Evolutionary conservation across 2,888 invertebrate genomes (phyloP).

Genomic region (Malachius bipustulatus): DNA sequence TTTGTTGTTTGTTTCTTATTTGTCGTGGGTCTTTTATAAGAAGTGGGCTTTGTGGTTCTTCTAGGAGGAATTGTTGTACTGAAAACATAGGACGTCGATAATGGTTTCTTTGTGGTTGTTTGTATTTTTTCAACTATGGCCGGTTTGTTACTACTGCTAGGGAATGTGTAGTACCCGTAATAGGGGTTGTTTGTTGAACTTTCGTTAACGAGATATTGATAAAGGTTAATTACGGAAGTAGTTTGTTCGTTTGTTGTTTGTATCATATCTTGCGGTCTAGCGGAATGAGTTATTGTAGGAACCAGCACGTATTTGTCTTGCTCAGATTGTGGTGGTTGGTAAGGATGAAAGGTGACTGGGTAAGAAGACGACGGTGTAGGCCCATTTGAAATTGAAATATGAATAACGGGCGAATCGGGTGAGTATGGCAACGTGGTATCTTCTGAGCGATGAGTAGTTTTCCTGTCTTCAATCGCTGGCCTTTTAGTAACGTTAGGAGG

Average conservation of each 20-base stretch:
- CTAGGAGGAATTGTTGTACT: conserved; percentile 34
- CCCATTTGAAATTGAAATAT: conserved; percentile 32
- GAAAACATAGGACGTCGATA: conserved; percentile 38
- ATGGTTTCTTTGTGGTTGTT: conserved; percentile 21
- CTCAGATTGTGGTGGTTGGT: conserved; percentile 35
- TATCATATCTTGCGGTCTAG: conserved; percentile 19
- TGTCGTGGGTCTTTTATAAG: conserved; percentile 21
- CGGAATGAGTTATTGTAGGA: conserved; percentile 40
- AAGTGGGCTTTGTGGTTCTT: conserved; percentile 20
- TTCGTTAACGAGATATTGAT: conserved; percentile 52
- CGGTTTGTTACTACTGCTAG: conserved; percentile 24
- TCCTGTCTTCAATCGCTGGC: conserved; percentile 23
- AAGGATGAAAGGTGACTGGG: conserved; percentile 47
- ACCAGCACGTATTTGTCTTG: conserved; percentile 44
- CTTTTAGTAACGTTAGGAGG: conserved; percentile 16
- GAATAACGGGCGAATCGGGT: conserved; percentile 26
- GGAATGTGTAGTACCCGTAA: conserved; percentile 17
- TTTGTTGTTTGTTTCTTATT: conserved; percentile 38
- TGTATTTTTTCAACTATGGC: no score
- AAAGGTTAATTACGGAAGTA: conserved; percentile 47
- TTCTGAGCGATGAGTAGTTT: conserved; percentile 25
- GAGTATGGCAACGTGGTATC: conserved; percentile 24
- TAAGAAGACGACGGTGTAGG: conserved; percentile 28
- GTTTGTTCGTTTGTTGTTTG: conserved; percentile 35
- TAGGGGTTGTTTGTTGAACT: conserved; percentile 21